Base-by-base conservation (phyloP, 2,888 invertebrate species). In the Smittia aterrima region DNA sequence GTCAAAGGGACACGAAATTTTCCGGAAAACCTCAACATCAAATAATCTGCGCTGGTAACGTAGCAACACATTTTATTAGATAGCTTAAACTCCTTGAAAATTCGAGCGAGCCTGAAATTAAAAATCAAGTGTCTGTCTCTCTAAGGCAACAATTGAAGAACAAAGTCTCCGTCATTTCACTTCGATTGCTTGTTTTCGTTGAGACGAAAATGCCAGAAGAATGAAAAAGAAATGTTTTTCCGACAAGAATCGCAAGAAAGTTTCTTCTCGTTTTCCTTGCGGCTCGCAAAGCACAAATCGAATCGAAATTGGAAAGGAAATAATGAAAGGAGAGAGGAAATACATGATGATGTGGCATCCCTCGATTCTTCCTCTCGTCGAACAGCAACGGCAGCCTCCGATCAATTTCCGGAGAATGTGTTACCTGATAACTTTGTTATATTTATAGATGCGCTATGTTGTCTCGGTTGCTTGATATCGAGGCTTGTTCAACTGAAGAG, bases 311-410 rank as follows among this genome's bases (percentile, higher is more conserved):
- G 11, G 11, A 11, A 47, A 2, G 16, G 11, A 47, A 47, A n/a
- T 2, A 47, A 47, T 11, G 16, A 47, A 47, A 47, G 11, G 47
- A 47, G 11, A 47, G 16, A 47, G 47, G 47, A 47, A 47, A 47
- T 47, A 47, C 47, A 47, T 47, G 47, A 47, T 47, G 47, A 47
- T 47, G 47, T 47, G 47, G 47, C 47, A 47, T 47, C 47, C 38
- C n/a, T n/a, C 47, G 2, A n/a, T 47, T 11, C 2, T 6, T n/a
- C n/a, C 47, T 11, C 7, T 47, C 47, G 2, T 13, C 2, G 4
- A 47, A 11, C 47, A n/a, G 11, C 47, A 11, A n/a, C 16, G 32
- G 47, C 47, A n/a, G 16, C 11, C 11, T 11, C 47, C 47, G 47
- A 47, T 47, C 47, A 47, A 47, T 47, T 47, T 47, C 47, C 47